Conservation (phyloP, 2,113 vertebrate genomes). For the Glareola pratincola region DNA sequence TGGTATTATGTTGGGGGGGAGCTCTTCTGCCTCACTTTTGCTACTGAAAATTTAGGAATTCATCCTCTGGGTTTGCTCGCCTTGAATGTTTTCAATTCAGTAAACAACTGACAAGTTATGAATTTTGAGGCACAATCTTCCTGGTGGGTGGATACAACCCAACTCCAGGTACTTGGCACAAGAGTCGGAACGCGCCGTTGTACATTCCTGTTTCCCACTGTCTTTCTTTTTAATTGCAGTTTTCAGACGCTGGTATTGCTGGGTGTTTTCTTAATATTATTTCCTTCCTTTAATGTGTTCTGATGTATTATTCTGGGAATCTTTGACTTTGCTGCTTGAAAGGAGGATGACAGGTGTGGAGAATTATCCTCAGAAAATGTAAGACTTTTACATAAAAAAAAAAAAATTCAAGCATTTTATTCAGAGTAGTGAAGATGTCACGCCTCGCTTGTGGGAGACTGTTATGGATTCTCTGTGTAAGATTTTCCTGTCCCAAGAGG, state of each 20-base stretch:
- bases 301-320: neutral
- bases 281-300: conserved; percentile 2
- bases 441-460: neutral
- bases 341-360: conserved; percentile 8
- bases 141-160: neutral
- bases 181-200: neutral
- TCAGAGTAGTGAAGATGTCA: neutral
- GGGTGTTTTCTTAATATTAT: neutral
- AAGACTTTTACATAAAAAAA: neutral
- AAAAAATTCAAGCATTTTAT: neutral
- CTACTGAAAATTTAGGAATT: neutral
- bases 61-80: neutral
- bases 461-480: neutral
- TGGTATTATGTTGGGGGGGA: neutral
- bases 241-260: neutral
- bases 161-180: neutral
- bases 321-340: neutral
- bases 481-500: neutral
- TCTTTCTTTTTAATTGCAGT: neutral
- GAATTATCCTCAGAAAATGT: neutral
- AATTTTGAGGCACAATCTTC: neutral
- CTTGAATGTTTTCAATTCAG: neutral
- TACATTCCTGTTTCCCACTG: neutral
- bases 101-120: neutral
- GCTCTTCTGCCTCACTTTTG: neutral